Evolutionary conservation across 2,113 vertebrate species (phyloP).

Genomic region (Lanius collurio): DNA sequence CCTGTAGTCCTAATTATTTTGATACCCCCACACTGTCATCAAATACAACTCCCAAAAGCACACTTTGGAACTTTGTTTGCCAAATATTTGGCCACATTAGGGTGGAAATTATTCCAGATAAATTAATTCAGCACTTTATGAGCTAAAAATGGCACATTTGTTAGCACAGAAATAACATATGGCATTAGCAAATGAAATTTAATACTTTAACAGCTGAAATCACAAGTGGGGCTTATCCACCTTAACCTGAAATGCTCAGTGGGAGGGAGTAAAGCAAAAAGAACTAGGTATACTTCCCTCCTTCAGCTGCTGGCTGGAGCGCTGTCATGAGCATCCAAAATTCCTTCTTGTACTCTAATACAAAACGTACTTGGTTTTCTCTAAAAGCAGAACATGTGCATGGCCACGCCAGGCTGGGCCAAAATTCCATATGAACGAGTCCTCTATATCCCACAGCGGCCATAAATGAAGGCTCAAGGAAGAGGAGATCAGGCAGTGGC

Average conservation of each 20-base stretch:
- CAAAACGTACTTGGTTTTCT: neutral
- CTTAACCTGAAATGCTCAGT: neutral
- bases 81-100: neutral
- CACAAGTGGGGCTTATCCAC: neutral
- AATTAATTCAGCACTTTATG: neutral
- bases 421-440: accelerated
- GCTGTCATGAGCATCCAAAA: neutral
- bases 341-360: neutral
- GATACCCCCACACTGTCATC: neutral
- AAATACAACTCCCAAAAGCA: neutral
- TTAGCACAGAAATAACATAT: neutral
- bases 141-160: neutral
- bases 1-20: neutral
- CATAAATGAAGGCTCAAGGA: neutral
- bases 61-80: neutral
- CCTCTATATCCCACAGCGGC: neutral
- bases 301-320: accelerated
- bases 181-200: neutral
- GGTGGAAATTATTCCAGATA: neutral
- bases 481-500: neutral
- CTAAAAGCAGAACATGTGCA: neutral
- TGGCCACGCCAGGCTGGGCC: neutral
- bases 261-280: neutral
- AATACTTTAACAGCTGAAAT: neutral
- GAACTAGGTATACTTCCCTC: neutral